Conservation (phyloP, 2,797 vertebrate genomes). For the Bradypus variegatus region DNA sequence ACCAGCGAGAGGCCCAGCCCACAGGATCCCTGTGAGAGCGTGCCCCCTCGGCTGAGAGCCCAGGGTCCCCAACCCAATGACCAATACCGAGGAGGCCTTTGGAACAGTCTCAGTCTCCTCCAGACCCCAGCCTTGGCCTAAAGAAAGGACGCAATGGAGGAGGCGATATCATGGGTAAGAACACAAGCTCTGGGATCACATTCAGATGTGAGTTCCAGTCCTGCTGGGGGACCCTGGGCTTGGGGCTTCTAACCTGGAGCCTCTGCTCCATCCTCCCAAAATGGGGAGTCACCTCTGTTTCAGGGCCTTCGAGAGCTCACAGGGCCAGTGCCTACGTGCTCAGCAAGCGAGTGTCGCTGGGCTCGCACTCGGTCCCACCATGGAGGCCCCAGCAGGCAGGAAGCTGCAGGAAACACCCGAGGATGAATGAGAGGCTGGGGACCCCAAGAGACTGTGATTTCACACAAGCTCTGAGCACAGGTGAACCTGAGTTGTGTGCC, state of each 20-base stretch:
- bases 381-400: too few relatives aligned
- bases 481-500: background rate
- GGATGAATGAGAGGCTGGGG: fast-evolving
- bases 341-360: too few relatives aligned
- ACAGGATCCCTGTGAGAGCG: background rate
- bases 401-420: background rate
- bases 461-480: background rate
- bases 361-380: background rate
- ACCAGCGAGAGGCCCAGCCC: background rate
- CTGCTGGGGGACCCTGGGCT: background rate
- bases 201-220: fast-evolving
- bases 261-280: background rate
- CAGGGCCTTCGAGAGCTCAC: background rate
- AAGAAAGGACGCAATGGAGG: background rate
- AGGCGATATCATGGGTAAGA: fast-evolving
- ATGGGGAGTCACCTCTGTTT: background rate
- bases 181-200: background rate
- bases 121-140: background rate
- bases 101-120: background rate
- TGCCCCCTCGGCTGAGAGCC: background rate
- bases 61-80: background rate
- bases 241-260: background rate
- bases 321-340: background rate
- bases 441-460: background rate
- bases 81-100: background rate